Evolutionary conservation across 2,888 invertebrate species (phyloP).

Genomic region (Epicampocera succincta): DNA sequence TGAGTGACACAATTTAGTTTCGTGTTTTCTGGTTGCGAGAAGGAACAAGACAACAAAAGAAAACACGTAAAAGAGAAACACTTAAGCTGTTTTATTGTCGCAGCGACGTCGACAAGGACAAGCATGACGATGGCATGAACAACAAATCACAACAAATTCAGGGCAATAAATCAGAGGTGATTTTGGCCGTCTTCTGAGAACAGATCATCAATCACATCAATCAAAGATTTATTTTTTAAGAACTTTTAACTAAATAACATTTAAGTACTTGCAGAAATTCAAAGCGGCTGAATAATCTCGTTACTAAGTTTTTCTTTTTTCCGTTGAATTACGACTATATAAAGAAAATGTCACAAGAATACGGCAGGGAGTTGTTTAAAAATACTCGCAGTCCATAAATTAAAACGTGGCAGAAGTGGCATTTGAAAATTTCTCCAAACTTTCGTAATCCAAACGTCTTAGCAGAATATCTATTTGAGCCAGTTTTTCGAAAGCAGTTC

Average conservation of each 20-base stretch:
- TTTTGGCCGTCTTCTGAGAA: conserved; percentile 67
- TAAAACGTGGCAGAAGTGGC: no score
- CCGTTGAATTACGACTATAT: background rate
- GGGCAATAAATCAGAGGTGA: conserved; percentile 72
- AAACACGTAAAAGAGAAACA: conserved; percentile 11
- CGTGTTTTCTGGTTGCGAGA: conserved; percentile 1
- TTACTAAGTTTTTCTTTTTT: no score
- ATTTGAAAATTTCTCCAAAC: no score
- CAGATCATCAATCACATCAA: conserved; percentile 72
- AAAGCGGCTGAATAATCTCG: background rate
- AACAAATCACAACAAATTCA: conserved; percentile 64
- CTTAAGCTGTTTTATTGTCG: conserved; percentile 15
- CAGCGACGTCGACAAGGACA: conserved; percentile 12
- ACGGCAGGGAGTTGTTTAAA: background rate
- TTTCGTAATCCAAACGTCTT: no score
- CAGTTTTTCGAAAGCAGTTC: no score
- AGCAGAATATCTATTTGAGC: no score
- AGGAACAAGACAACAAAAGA: conserved; percentile 3
- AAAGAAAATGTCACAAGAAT: background rate
- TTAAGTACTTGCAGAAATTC: background rate
- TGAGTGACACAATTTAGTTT: conserved; percentile 46
- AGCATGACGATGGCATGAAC: conserved; percentile 10
- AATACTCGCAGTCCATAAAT: no score
- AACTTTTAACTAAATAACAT: background rate
- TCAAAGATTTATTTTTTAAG: conserved; percentile 62